A percentile compares a stretch with the other conserved stretches of the same genome.
Evolutionary conservation across 2,888 invertebrate genomes (phyloP).

Genomic region (Odontomyia ornata): DNA sequence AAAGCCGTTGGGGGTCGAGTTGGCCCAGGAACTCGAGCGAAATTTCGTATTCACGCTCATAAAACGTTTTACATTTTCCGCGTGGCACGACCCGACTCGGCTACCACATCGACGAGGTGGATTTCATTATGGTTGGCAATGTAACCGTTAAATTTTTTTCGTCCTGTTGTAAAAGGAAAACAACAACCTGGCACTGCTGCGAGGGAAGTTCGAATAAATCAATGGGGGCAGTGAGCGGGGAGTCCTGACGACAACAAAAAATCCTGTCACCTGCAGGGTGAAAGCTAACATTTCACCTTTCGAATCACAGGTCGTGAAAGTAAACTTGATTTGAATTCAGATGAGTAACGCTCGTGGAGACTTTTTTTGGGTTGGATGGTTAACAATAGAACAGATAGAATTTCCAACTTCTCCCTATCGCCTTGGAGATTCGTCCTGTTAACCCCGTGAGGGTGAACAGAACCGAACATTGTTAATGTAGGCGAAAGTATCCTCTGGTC

Average conservation of each 20-base stretch:
- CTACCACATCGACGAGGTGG: neutral
- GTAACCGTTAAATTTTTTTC: neutral
- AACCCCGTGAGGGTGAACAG: no score
- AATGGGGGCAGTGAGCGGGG: slow-evolving; percentile 4
- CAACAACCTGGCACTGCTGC: neutral
- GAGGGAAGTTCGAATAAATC: slow-evolving; percentile 20
- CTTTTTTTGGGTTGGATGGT: neutral
- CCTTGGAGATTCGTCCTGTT: no score
- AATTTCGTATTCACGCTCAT: neutral
- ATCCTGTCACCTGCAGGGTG: neutral
- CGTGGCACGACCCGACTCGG: neutral
- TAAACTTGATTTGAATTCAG: slow-evolving; percentile 20
- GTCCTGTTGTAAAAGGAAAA: slow-evolving; percentile 14
- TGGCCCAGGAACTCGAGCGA: no score
- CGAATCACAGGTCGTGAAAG: neutral
- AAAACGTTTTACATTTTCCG: slow-evolving; percentile 4
- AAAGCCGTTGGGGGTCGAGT: neutral
- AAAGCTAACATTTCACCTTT: neutral
- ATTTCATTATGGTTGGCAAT: slow-evolving; percentile 21
- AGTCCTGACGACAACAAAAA: neutral
- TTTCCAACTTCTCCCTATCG: no score
- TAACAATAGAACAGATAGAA: no score
- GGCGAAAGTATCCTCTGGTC: no score
- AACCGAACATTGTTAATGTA: no score
- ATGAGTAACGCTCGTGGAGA: neutral